A percentile compares a stretch with the other conserved stretches of the same genome.
phyloP scores from a whole-genome alignment of 2,888 invertebrate species.

The Melieria omissa region DNA sequence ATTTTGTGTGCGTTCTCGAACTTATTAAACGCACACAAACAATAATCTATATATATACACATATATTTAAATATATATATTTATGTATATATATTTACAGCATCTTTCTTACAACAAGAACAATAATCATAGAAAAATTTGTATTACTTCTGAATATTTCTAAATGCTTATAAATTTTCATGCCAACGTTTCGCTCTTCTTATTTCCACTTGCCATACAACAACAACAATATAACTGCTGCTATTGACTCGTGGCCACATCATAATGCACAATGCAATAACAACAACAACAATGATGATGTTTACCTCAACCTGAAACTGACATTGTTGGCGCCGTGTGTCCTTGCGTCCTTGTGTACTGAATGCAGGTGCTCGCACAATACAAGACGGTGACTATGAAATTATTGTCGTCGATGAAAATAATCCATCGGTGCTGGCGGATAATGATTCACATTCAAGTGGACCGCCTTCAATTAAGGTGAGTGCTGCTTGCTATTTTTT shows the following conservation, averaged over 20 bases:
- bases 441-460: constrained; percentile 79
- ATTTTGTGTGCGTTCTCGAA: neutral
- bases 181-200: neutral
- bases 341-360: neutral
- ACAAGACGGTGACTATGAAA: constrained; percentile 88
- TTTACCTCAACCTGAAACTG: neutral
- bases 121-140: too few species aligned
- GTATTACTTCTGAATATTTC: too few species aligned
- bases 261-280: neutral
- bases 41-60: neutral
- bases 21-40: neutral
- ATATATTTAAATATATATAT: neutral
- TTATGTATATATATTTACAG: neutral
- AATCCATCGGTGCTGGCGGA: constrained; percentile 85
- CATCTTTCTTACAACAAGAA: too few species aligned
- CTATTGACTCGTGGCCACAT: too few species aligned
- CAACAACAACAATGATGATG: neutral
- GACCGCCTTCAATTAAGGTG: constrained; percentile 88
- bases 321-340: too few species aligned
- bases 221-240: neutral
- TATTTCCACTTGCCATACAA: neutral
- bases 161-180: neutral
- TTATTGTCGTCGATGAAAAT: constrained; percentile 89
- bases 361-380: constrained; percentile 64
- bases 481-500: constrained; percentile 45